Evolutionary conservation across 2,888 invertebrate species (phyloP), one percentile per base, ranked within the genome.

Genomic region (Rambutsinella grinnellia): DNA sequence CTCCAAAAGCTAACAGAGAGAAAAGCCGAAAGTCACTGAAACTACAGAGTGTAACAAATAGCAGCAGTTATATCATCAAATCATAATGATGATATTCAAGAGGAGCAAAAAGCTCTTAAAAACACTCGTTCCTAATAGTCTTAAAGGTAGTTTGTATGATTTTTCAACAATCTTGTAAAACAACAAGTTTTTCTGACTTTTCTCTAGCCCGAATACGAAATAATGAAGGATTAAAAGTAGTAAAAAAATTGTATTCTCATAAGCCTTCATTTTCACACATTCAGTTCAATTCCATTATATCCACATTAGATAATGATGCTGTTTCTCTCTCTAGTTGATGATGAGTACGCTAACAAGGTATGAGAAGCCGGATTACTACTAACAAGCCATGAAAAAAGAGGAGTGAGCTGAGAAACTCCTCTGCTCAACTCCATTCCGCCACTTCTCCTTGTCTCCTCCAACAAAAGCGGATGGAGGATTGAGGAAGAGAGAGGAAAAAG

Each of bases 191-290:
- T 76, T 36, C n/a, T n/a, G n/a, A n/a, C n/a, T n/a, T 36, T 36
- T 36, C 13, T 68, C 57, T 27, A 69, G 67, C 61, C 56, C 61
- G 75, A 47, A 63, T 68, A 76, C 36, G 36, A 60, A 61, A 36
- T 70, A 68, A 76, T 76, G 68, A 69, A 57, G 68, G 61, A 76
- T 76, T 76, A 8, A 68, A 68, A 76, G 63, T n/a, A n/a, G n/a
- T 49, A 46, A 51, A 63, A 36, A 76, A 21, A 58, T 36, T 36
- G 36, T 36, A 36, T 76, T 76, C 75, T 76, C 75, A 69, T 76
- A 76, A 76, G 75, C 75, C 68, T 69, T 76, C 75, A 76, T 76
- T 76, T 76, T 76, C 75, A 76, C 75, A 76, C 75, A 76, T 76
- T 76, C 51, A 36, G 63, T 47, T 63, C 68, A 63, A 62, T 76